These are phyloP conservation scores for Silurus lanzhouensis DNA, from an alignment of 2,797 vertebrate species.

Conservation along the genomic window DNA sequence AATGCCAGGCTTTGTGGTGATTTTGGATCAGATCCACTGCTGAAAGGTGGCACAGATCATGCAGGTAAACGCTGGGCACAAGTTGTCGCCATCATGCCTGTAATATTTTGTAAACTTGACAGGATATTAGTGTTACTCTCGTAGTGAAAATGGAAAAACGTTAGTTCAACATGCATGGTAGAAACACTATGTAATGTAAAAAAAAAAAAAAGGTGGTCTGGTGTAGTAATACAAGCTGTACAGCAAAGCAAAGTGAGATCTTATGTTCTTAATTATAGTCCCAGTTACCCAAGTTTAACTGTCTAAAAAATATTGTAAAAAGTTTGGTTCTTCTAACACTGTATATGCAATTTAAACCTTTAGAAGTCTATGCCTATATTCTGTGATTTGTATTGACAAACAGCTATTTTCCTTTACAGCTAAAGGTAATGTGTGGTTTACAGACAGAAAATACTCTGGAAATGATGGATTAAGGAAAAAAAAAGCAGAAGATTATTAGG, in stretches of 20 bases:
- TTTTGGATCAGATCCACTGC: background rate
- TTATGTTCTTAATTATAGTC: too few species aligned
- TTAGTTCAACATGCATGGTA: background rate
- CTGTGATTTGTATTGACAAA: conserved; percentile 11
- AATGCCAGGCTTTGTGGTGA: background rate
- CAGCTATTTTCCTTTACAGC: background rate
- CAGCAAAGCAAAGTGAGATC: background rate
- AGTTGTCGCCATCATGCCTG: background rate
- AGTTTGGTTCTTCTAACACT: background rate
- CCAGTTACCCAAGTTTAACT: too few species aligned
- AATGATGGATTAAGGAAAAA: background rate
- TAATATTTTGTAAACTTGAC: background rate
- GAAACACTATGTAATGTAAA: too few species aligned
- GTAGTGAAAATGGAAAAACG: background rate
- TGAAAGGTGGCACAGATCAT: background rate
- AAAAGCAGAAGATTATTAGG: conserved; percentile 7
- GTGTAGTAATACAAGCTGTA: background rate
- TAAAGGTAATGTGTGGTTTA: conserved; percentile 42
- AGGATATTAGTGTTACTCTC: background rate
- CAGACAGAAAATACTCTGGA: conserved; percentile 7
- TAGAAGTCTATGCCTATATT: conserved; percentile 15
- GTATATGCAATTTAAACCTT: background rate
- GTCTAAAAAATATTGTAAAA: background rate
- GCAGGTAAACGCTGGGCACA: background rate
- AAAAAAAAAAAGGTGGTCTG: background rate